phyloP scores from a whole-genome alignment of 2,888 invertebrate genomes.

The Chymomyza amoena region DNA sequence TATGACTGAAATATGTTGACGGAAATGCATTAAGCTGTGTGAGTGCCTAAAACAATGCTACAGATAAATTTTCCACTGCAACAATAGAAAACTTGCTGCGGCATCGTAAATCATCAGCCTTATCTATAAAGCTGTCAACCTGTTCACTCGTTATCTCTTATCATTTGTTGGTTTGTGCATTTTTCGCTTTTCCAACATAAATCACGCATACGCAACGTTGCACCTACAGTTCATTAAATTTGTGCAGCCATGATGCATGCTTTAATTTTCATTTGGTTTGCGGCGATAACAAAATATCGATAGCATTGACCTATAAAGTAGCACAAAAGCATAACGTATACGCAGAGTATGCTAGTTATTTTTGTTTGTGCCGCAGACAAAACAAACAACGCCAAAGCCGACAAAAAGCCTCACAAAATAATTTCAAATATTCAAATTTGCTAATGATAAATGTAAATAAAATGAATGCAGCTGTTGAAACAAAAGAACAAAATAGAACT shows the following conservation, averaged over 20 bases:
- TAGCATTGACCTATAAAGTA: not conserved
- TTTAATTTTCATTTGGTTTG: constrained; percentile 8
- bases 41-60: constrained; percentile 19
- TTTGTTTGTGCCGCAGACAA: not conserved
- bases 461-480: not conserved
- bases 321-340: not conserved
- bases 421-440: not conserved
- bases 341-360: not conserved
- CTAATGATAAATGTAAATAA: not conserved
- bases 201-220: constrained; percentile 63
- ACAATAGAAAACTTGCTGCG: not conserved
- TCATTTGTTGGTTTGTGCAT: constrained; percentile 3
- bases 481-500: not conserved
- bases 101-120: constrained; percentile 34
- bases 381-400: not conserved
- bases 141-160: not conserved
- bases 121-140: constrained; percentile 10
- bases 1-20: constrained; percentile 46
- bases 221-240: constrained; percentile 63
- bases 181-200: constrained; percentile 31
- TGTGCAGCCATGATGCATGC: constrained; percentile 48
- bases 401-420: not conserved
- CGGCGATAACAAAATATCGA: not conserved
- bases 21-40: constrained; percentile 56
- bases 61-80: constrained; percentile 35